Conservation (phyloP, 2,113 vertebrate species). For the Pedionomus torquatus region DNA sequence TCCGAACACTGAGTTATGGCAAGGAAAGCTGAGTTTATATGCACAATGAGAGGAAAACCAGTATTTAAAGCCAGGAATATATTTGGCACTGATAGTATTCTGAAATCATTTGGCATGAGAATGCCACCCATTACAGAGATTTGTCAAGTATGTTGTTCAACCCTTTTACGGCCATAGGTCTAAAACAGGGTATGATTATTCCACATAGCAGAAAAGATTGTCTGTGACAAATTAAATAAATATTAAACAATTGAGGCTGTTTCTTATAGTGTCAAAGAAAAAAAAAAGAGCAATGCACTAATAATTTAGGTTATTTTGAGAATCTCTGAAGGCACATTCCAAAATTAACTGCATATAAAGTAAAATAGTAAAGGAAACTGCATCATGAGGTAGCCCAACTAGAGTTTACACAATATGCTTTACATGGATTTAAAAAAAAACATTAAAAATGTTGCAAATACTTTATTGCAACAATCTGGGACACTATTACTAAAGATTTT, state of each 20-base stretch:
- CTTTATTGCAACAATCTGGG: not conserved
- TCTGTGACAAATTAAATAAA: not conserved
- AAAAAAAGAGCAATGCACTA: not conserved
- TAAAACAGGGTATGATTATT: not conserved
- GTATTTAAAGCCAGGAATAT: slow-evolving; percentile 2
- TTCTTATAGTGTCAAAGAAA: not conserved
- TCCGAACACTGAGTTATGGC: not conserved
- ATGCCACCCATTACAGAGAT: not conserved
- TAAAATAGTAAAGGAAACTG: not conserved
- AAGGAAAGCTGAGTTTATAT: not conserved
- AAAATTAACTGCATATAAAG: not conserved
- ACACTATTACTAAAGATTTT: not conserved
- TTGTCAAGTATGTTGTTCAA: not conserved
- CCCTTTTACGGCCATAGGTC: not conserved
- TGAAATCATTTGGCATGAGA: not conserved
- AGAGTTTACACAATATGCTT: not conserved
- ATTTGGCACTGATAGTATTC: not conserved
- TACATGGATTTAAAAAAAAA: not conserved
- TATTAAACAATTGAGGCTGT: not conserved
- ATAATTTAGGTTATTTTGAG: not conserved
- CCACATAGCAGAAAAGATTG: not conserved
- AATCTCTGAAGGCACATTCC: not conserved
- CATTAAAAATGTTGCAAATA: not conserved
- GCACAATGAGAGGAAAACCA: not conserved
- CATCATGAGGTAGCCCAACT: not conserved